Conservation (phyloP, 2,113 vertebrate species). For the Equus quagga region DNA sequence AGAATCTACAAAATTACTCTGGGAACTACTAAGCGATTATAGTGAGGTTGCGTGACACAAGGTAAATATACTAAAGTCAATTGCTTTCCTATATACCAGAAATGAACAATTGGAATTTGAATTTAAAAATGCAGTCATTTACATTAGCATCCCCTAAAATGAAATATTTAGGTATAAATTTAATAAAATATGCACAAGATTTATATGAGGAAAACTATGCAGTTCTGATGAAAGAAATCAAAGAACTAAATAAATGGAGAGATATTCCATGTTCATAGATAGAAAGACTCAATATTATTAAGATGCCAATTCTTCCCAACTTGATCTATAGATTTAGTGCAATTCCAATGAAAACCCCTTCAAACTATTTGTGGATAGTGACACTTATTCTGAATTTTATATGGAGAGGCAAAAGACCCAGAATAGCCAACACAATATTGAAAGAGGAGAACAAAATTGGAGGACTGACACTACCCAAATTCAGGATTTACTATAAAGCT, state of each 20-base stretch:
- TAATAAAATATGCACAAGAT: conserved; percentile 29
- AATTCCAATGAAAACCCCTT: neutral
- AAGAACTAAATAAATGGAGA: neutral
- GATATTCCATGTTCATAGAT: neutral
- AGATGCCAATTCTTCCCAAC: neutral
- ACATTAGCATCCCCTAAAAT: neutral
- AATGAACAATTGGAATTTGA: neutral
- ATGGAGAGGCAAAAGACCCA: neutral
- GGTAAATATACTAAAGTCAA: neutral
- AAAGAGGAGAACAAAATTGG: neutral
- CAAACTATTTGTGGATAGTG: neutral
- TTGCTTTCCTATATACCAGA: neutral
- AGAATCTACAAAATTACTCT: neutral
- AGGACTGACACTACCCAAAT: neutral
- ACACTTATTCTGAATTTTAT: neutral
- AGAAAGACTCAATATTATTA: neutral
- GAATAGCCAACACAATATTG: neutral
- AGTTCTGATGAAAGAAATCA: neutral
- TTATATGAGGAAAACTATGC: neutral
- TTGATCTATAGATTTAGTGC: neutral
- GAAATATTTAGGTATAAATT: neutral
- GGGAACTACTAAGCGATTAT: neutral
- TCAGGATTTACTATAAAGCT: no score
- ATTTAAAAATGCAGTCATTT: neutral
- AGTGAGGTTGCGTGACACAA: neutral